Base-by-base conservation (phyloP, 2,888 invertebrate species). In the Phyto melanocephala region DNA sequence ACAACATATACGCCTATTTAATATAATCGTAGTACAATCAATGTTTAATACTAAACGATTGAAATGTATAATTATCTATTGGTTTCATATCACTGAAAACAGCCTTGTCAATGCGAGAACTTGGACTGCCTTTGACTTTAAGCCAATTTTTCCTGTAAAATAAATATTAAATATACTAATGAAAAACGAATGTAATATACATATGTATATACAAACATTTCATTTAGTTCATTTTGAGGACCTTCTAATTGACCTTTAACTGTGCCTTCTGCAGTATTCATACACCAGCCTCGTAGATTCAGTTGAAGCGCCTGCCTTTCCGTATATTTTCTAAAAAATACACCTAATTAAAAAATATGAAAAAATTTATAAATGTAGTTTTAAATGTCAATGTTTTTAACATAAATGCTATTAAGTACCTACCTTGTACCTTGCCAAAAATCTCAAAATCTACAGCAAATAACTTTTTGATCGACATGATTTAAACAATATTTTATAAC, bases 81-180 rank as follows among this genome's bases (percentile, higher is more conserved):
- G 93, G 92, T 85, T 92, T 93, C 84, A 93, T 92, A 87, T 95
- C 94, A 24, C 92, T 92, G 89, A 96, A 96, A 82, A 94, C 94
- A 0, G 93, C 94, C 88, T 93, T 95, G 0, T 95, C 94, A 85
- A 96, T 96, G 84, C 91, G 92, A 20, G 95, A 95, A 85, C 92
- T 92, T 0, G 96, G 85, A 83, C 86, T 86, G 85, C 88, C 87
- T 86, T 86, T 87, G 84, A 86, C 84, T 85, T 80, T 76, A 22
- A 78, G 80, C 72, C 76, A 83, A 35, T 74, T 28, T 78, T 71
- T 75, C 78, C 79, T 82, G 58, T 20, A 33, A 70, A 47, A 11
- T 6, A 80, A 52, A 54, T 24, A 8, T 17, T n/a, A 60, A 50
- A 50, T 33, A n/a, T n/a, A 28, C 3, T 28, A 28, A 28, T 28